Evolutionary conservation across 2,113 vertebrate genomes (phyloP).

Genomic region (Eubucco bourcierii): DNA sequence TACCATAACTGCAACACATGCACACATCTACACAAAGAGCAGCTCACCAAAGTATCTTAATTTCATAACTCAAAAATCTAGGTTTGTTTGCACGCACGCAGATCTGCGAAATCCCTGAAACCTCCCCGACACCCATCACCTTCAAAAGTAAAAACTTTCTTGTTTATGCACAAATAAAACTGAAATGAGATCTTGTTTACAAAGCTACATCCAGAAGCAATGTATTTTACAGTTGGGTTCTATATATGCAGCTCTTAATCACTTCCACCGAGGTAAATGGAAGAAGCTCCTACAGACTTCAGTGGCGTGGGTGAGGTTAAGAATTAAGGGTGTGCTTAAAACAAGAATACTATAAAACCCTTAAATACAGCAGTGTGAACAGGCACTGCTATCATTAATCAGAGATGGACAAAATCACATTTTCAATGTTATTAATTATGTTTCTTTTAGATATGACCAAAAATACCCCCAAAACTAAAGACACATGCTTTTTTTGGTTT

Average conservation of each 20-base stretch:
- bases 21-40: not conserved
- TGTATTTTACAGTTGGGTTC: not conserved
- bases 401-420: not conserved
- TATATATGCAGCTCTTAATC: not conserved
- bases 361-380: not conserved
- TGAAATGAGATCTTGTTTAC: not conserved
- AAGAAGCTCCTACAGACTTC: not conserved
- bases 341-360: not conserved
- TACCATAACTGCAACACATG: not conserved
- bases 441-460: not conserved
- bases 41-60: not conserved
- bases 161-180: not conserved
- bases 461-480: not conserved
- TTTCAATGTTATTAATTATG: not conserved
- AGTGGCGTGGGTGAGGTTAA: not conserved
- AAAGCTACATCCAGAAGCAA: not conserved
- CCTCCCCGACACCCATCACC: not conserved
- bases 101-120: not conserved
- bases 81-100: fast-evolving
- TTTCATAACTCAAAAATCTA: not conserved
- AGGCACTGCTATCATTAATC: not conserved
- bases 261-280: not conserved
- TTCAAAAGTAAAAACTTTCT: not conserved
- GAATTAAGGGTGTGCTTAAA: not conserved
- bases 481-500: not conserved